Percentiles rank a stretch among this genome's conserved stretches.
Evolutionary conservation across 2,113 vertebrate genomes (phyloP).

Genomic region (Heterocephalus glaber): DNA sequence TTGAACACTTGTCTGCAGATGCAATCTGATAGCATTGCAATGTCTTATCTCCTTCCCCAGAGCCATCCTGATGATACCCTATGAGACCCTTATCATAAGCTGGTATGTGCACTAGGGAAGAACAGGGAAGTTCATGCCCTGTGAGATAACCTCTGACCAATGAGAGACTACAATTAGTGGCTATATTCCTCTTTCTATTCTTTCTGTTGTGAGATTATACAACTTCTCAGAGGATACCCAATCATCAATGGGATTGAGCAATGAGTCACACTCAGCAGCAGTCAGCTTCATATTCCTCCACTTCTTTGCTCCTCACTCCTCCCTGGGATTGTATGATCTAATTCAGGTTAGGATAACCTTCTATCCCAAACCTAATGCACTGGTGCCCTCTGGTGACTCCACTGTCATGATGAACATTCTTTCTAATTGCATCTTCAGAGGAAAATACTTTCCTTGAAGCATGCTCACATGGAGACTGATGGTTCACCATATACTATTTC

Average conservation of each 20-base stretch:
- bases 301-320: background rate
- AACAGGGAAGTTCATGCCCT: background rate
- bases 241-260: background rate
- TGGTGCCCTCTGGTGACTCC: background rate
- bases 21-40: background rate
- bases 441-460: background rate
- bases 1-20: background rate
- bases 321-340: background rate
- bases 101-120: background rate
- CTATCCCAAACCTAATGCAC: background rate
- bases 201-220: background rate
- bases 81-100: background rate
- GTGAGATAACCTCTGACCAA: background rate
- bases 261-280: background rate
- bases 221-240: background rate
- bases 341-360: background rate
- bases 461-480: background rate
- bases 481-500: background rate
- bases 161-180: background rate
- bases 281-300: background rate
- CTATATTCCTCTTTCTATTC: background rate
- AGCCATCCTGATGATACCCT: background rate
- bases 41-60: background rate
- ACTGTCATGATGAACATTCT: background rate
- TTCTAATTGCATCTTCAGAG: background rate